These are phyloP conservation scores for Thripadectes ignobilis DNA, from an alignment of 2,797 vertebrate genomes.

Conservation along the genomic window DNA sequence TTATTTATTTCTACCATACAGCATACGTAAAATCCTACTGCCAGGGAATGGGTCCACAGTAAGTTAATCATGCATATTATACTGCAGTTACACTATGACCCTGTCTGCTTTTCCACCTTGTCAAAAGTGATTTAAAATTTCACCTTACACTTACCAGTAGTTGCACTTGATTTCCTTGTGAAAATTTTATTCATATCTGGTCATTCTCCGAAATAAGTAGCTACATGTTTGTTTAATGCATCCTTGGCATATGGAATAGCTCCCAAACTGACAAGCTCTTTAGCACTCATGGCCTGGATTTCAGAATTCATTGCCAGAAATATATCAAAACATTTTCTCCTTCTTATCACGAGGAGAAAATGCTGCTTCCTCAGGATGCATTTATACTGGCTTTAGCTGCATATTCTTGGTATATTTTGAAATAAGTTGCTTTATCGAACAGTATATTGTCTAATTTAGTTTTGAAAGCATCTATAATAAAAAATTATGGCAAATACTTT, in stretches of 20 bases:
- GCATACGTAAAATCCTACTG: not conserved
- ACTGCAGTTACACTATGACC: not conserved
- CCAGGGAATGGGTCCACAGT: not conserved
- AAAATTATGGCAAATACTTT: constrained; percentile 8
- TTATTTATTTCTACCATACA: not conserved
- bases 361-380: not conserved
- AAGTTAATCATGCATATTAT: constrained; percentile 9
- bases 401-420: constrained; percentile 11
- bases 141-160: not conserved
- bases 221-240: constrained; percentile 46
- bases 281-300: constrained; percentile 31
- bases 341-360: not conserved
- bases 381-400: constrained; percentile 8
- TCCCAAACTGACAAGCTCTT: constrained; percentile 50
- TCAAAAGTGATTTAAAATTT: constrained; percentile 46
- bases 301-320: constrained; percentile 45
- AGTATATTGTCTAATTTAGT: constrained; percentile 10
- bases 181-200: constrained; percentile 37
- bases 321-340: constrained; percentile 55
- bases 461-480: constrained; percentile 7
- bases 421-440: constrained; percentile 12
- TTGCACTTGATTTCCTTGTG: constrained; percentile 4
- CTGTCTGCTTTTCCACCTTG: constrained; percentile 23
- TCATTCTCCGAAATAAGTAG: constrained; percentile 10
- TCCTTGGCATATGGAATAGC: constrained; percentile 35